A percentile compares a stretch with the other conserved stretches of the same genome.
phyloP scores from a whole-genome alignment of 2,888 invertebrate genomes.

The Melinaea menophilus region DNA sequence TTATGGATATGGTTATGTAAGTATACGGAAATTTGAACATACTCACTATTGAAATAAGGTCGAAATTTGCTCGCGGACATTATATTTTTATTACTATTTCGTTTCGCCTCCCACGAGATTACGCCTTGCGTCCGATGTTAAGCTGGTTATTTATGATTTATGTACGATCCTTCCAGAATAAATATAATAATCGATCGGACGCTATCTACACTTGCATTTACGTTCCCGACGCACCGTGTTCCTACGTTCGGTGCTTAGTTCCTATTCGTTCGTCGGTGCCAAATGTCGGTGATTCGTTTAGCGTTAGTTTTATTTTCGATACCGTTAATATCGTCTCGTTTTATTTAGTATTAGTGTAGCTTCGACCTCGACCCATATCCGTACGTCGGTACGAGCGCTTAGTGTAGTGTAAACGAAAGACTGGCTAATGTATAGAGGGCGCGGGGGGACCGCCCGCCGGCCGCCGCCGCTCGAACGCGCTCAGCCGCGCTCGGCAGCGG shows the following conservation, averaged over 20 bases:
- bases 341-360: slow-evolving; percentile 12
- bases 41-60: slow-evolving; percentile 65
- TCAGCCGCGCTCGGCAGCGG: background rate
- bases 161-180: background rate
- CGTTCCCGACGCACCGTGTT: slow-evolving; percentile 38
- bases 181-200: slow-evolving; percentile 9
- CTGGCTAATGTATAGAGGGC: slow-evolving; percentile 67
- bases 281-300: slow-evolving; percentile 42
- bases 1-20: slow-evolving; percentile 70
- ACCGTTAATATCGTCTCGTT: slow-evolving; percentile 3
- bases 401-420: slow-evolving; percentile 74
- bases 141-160: background rate
- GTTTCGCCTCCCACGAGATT: slow-evolving; percentile 27
- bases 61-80: slow-evolving; percentile 55
- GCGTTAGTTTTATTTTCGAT: background rate
- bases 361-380: slow-evolving; percentile 22
- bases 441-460: background rate
- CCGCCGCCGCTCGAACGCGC: background rate
- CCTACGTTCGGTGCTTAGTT: slow-evolving; percentile 59
- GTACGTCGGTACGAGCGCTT: slow-evolving; percentile 17
- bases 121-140: slow-evolving; percentile 5
- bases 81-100: slow-evolving; percentile 31
- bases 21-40: slow-evolving; percentile 73
- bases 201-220: slow-evolving; percentile 12
- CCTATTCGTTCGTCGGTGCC: slow-evolving; percentile 57